Percentiles rank a stretch among this genome's conserved stretches.
phyloP scores from a whole-genome alignment of 2,113 vertebrate species.

The Eclectus roratus region DNA sequence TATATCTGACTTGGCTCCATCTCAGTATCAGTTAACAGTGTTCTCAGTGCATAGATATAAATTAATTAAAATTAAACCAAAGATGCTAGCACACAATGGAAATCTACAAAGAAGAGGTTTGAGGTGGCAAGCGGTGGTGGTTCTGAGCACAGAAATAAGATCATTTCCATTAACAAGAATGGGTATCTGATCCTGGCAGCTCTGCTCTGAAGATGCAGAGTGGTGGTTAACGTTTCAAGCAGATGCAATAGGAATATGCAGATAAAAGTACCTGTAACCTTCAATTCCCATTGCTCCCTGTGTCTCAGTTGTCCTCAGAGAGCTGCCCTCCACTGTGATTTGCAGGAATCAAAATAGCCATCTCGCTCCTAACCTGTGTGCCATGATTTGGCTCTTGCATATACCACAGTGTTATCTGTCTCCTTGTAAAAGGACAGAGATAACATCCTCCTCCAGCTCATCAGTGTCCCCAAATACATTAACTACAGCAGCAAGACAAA shows the following conservation, averaged over 20 bases:
- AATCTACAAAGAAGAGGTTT: background rate
- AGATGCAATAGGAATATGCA: background rate
- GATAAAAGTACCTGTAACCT: background rate
- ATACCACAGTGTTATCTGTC: background rate
- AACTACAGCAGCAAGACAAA: background rate
- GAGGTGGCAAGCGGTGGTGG: background rate
- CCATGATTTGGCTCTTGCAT: background rate
- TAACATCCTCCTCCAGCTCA: background rate
- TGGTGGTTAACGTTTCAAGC: background rate
- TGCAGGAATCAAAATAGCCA: background rate
- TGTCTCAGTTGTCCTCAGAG: background rate
- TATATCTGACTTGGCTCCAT: background rate
- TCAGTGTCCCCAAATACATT: conserved; percentile 6
- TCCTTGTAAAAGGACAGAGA: conserved; percentile 29
- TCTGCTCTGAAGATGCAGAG: background rate
- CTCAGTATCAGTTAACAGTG: background rate
- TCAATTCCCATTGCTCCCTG: background rate
- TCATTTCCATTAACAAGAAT: background rate
- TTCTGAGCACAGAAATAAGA: background rate
- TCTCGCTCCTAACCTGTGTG: rapidly evolving
- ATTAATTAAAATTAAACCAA: background rate
- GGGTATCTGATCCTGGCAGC: background rate
- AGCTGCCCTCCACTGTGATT: background rate
- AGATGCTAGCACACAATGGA: background rate
- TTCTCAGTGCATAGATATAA: background rate